Percentiles rank a stretch among this genome's conserved stretches.
phyloP scores from a whole-genome alignment of 2,888 invertebrate genomes.

The Pterostichus madidus region DNA sequence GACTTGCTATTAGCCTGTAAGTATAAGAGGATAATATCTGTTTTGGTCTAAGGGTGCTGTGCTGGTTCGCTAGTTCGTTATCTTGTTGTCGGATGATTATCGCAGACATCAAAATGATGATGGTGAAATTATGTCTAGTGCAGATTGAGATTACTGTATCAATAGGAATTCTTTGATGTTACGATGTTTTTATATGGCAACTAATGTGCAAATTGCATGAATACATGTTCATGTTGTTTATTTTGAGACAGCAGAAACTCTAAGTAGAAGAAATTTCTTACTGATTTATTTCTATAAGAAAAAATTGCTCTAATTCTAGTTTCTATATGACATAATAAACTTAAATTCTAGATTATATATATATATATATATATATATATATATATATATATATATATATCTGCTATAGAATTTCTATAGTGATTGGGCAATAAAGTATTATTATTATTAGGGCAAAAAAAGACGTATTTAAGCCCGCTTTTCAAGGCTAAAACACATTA shows the following conservation, averaged over 20 bases:
- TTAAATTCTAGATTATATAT: no score
- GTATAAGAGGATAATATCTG: constrained; percentile 51
- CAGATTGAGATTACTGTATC: constrained; percentile 31
- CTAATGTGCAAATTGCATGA: constrained; percentile 52
- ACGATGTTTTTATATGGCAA: neutral
- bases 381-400: no score
- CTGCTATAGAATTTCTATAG: no score
- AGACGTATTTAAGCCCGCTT: no score
- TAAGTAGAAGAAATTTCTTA: neutral
- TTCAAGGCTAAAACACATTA: no score
- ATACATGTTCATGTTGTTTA: neutral
- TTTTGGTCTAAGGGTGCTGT: constrained; percentile 23
- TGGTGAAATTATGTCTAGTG: constrained; percentile 1
- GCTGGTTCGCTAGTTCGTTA: neutral
- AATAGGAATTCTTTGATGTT: constrained; percentile 27
- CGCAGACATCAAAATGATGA: constrained; percentile 26
- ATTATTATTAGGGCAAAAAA: no score
- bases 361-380: no score
- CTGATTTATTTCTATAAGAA: constrained; percentile 5
- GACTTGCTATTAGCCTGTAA: constrained; percentile 39
- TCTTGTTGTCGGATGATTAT: constrained; percentile 3
- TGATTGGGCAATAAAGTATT: no score
- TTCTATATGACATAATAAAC: no score
- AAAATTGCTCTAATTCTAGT: neutral
- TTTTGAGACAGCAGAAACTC: neutral